Evolutionary conservation across 2,797 vertebrate genomes (phyloP).

Genomic region (Protonibea diacanthus): DNA sequence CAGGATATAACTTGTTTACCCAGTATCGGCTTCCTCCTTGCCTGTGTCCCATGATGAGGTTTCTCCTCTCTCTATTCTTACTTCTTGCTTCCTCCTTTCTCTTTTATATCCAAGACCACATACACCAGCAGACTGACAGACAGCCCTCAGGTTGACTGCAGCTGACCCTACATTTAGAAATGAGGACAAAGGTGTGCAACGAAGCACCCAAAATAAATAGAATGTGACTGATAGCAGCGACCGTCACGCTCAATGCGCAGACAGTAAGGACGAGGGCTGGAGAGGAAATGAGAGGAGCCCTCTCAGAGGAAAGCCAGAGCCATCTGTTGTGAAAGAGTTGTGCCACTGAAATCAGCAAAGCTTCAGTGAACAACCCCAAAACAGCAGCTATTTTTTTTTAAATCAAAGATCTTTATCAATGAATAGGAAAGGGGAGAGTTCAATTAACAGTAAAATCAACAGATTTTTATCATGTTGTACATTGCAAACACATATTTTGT

Average conservation of each 20-base stretch:
- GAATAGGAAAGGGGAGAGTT: slow-evolving; percentile 6
- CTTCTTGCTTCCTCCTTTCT: slow-evolving; percentile 36
- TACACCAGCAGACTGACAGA: slow-evolving; percentile 55
- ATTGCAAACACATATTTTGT: neutral
- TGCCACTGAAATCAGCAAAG: slow-evolving; percentile 42
- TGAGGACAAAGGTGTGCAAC: slow-evolving; percentile 77
- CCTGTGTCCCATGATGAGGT: slow-evolving; percentile 38
- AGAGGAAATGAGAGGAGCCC: slow-evolving; percentile 71
- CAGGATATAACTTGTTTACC: slow-evolving; percentile 73
- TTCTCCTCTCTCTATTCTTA: slow-evolving; percentile 11
- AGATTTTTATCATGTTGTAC: neutral
- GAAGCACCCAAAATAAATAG: slow-evolving; percentile 79
- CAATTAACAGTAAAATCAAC: neutral
- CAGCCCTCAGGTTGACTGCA: slow-evolving; percentile 64
- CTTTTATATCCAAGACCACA: slow-evolving; percentile 37
- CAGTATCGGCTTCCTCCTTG: slow-evolving; percentile 48
- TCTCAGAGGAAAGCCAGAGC: slow-evolving; percentile 53
- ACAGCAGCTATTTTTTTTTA: slow-evolving; percentile 21
- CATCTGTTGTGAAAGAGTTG: slow-evolving; percentile 61
- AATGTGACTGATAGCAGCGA: slow-evolving; percentile 77
- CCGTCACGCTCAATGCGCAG: slow-evolving; percentile 73
- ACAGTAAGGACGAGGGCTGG: slow-evolving; percentile 55
- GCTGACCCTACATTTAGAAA: slow-evolving; percentile 79
- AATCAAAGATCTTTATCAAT: slow-evolving; percentile 16
- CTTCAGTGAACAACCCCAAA: slow-evolving; percentile 31